A percentile compares a stretch with the other conserved stretches of the same genome.
Evolutionary conservation across 2,888 invertebrate genomes (phyloP).

Genomic region (Harpagoxenus sublaevis): DNA sequence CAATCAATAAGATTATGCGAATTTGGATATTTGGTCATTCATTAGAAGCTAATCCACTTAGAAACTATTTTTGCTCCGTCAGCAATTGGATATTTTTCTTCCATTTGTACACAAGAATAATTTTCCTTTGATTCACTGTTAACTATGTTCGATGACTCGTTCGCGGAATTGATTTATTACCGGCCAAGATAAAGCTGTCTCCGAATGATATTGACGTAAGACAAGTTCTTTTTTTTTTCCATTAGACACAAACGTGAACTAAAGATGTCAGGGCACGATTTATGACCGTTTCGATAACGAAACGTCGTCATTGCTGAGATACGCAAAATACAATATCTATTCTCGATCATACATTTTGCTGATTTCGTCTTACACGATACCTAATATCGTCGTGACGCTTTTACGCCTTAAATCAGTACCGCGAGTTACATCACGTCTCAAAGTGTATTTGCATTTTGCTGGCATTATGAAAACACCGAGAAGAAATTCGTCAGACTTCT

Average conservation of each 20-base stretch:
- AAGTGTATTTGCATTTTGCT: background rate
- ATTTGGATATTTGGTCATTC: constrained; percentile 17
- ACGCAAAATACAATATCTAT: constrained; percentile 34
- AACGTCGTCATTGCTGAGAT: constrained; percentile 58
- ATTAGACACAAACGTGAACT: constrained; percentile 42
- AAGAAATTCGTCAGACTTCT: background rate
- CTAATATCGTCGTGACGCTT: background rate
- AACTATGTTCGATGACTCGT: constrained; percentile 62
- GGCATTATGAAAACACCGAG: background rate
- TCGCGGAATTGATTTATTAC: constrained; percentile 69
- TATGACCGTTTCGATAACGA: constrained; percentile 78
- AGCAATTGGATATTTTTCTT: background rate
- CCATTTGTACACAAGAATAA: background rate
- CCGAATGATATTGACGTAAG: constrained; percentile 63
- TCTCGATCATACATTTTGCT: constrained; percentile 27
- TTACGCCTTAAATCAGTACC: background rate
- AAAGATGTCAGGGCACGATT: constrained; percentile 69
- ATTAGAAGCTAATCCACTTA: background rate
- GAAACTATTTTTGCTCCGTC: background rate
- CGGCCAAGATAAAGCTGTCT: constrained; percentile 64
- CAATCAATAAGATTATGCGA: constrained; percentile 2
- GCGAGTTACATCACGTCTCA: background rate
- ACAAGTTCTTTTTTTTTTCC: constrained; percentile 33
- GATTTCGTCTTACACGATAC: constrained; percentile 4
- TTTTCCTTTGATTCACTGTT: constrained; percentile 11